Evolutionary conservation across 2,797 vertebrate genomes (phyloP), one percentile per base, ranked within the genome.

Genomic region (Vultur gryphus): DNA sequence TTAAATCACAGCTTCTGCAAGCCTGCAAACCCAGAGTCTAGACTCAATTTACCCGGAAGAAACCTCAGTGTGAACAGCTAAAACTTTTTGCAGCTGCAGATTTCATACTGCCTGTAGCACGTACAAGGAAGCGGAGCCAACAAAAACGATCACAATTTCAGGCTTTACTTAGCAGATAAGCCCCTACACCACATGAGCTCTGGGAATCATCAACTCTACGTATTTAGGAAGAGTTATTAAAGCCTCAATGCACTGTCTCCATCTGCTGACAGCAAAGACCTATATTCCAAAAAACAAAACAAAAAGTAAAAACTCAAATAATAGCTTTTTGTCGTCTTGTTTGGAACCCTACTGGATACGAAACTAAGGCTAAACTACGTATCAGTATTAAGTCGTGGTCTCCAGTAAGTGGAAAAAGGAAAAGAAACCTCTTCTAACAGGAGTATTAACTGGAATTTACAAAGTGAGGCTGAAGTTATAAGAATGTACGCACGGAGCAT

Each of bases 211-310:
- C 75, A 87, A 0, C 29, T 81, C 67, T 1, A 3, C 0, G 0
- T 3, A 3, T 64, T 84, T 33, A 26, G 54, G 70, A 35, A 37
- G 69, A 10, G 37, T 48, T 61, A 23, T 4, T 25, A 10, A n/a
- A 89, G 76, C 31, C 87, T 87, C 4, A 10, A 16, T 24, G 78
- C 5, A 7, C 70, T 61, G 81, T 26, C 64, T 80, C 87, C 82
- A 80, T 46, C 62, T 93, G 82, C 92, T 85, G 90, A 80, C 85
- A 66, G 85, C 79, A 73, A 28, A 83, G 49, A 51, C 87, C 73
- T 25, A 21, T 4, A 12, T 8, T 11, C 69, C 70, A 55, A 25
- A 78, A 65, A 41, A 17, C 21, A 31, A 39, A 52, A 41, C 33
- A 58, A n/a, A 49, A 76, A 28, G 18, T 10, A 48, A 66, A 43